These are phyloP conservation scores for Chaitophorus viminalis DNA, from an alignment of 2,888 invertebrate species.

Conservation along the genomic window DNA sequence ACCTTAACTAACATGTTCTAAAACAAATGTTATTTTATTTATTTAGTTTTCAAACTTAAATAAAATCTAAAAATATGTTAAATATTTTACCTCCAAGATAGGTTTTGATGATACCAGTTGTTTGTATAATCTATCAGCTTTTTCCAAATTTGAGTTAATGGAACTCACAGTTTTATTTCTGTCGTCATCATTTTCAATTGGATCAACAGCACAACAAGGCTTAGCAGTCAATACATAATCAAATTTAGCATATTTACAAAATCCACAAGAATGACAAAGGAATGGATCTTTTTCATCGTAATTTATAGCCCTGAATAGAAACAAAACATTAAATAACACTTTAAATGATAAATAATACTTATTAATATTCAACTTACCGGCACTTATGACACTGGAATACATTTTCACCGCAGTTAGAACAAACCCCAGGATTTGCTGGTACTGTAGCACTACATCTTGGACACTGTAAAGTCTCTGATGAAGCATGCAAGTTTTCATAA, in stretches of 20 bases:
- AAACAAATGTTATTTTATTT: background rate
- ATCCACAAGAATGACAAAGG: slow-evolving; percentile 97
- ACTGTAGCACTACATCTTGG: slow-evolving; percentile 96
- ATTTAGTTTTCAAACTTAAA: background rate
- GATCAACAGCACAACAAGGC: slow-evolving; percentile 95
- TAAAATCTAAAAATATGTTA: background rate
- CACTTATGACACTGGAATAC: slow-evolving; percentile 99
- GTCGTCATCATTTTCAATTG: slow-evolving; percentile 96
- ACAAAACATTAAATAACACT: background rate
- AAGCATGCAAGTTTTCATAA: slow-evolving; percentile 93
- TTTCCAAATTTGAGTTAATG: slow-evolving; percentile 90
- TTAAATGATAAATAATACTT: background rate
- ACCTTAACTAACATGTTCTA: slow-evolving; percentile 82
- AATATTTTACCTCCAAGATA: slow-evolving; percentile 76
- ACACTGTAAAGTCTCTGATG: slow-evolving; percentile 93
- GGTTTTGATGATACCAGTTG: slow-evolving; percentile 91
- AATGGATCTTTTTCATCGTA: slow-evolving; percentile 99
- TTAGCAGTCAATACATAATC: slow-evolving; percentile 92
- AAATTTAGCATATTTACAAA: slow-evolving; percentile 99
- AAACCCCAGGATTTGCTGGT: slow-evolving; percentile 96
- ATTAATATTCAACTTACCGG: slow-evolving; percentile 70
- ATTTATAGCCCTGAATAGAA: slow-evolving; percentile 83
- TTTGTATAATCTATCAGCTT: slow-evolving; percentile 93
- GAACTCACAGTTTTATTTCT: slow-evolving; percentile 92
- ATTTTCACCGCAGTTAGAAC: slow-evolving; percentile 96